Conservation (phyloP, 2,113 vertebrate genomes). For the Scortum barcoo region DNA sequence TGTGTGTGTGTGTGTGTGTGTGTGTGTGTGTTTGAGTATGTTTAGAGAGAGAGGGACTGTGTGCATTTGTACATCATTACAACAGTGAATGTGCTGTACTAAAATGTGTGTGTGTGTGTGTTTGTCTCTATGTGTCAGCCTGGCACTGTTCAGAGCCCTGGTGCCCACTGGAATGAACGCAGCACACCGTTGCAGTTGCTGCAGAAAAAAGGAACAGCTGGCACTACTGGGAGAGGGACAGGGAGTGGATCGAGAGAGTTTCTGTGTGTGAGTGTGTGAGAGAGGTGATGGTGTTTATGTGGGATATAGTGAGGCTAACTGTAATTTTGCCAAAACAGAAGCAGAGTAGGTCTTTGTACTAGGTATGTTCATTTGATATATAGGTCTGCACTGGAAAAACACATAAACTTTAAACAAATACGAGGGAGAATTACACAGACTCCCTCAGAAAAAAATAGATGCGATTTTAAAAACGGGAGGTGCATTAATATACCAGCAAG, state of each 20-base stretch:
- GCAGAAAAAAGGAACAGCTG: constrained; percentile 64
- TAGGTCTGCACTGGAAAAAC: background rate
- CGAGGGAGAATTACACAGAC: background rate
- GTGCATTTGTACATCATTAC: constrained; percentile 15
- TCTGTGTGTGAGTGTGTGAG: background rate
- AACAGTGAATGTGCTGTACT: constrained; percentile 19
- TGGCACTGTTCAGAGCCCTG: constrained; percentile 25
- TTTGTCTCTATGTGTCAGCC: constrained; percentile 3
- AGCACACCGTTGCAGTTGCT: constrained; percentile 47
- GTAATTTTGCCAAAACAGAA: background rate
- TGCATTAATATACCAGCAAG: background rate
- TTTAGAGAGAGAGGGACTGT: constrained; percentile 1
- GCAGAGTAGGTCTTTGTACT: too few species aligned
- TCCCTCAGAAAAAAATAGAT: background rate
- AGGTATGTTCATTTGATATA: background rate
- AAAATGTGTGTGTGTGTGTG: background rate
- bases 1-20: constrained; percentile 19
- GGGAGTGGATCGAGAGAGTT: constrained; percentile 15
- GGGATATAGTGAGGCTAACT: background rate
- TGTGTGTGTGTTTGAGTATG: background rate
- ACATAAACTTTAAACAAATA: constrained; percentile 1
- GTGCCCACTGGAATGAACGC: constrained; percentile 46
- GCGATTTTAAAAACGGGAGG: background rate
- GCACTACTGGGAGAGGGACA: constrained; percentile 46
- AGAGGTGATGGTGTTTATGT: background rate